These are phyloP conservation scores for Caenorhabditis zanzibari DNA, from an alignment of 2,888 invertebrate genomes.

Conservation along the genomic window DNA sequence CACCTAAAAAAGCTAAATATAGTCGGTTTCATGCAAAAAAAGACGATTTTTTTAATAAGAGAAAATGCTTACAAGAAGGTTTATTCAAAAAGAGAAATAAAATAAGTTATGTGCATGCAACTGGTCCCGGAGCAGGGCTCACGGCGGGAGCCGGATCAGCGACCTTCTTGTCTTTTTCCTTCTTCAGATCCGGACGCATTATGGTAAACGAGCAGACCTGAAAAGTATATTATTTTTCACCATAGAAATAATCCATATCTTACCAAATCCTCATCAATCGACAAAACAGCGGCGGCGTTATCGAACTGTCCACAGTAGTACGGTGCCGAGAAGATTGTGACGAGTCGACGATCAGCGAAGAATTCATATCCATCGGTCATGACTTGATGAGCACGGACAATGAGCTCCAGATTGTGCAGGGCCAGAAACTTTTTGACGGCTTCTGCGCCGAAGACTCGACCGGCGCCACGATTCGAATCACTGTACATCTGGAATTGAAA, in stretches of 20 bases:
- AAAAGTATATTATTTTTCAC: neutral
- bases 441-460: conserved; percentile 75
- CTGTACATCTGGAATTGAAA: conserved; percentile 56
- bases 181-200: conserved; percentile 35
- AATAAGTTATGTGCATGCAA: no score
- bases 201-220: conserved; percentile 30
- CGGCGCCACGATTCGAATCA: conserved; percentile 68
- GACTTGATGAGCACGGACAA: conserved; percentile 80
- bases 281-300: conserved; percentile 78
- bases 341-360: conserved; percentile 83
- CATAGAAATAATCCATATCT: neutral
- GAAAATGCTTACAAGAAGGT: no score
- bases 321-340: conserved; percentile 73
- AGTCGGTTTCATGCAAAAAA: no score
- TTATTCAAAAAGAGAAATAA: no score
- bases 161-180: conserved; percentile 12
- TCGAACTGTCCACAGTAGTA: conserved; percentile 74
- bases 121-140: no score
- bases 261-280: conserved; percentile 74
- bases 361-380: conserved; percentile 87
- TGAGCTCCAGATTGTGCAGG: conserved; percentile 70
- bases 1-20: no score
- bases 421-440: conserved; percentile 72
- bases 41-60: no score
- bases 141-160: neutral